Evolutionary conservation across 2,113 vertebrate species (phyloP).

Genomic region (Pteropus alecto): DNA sequence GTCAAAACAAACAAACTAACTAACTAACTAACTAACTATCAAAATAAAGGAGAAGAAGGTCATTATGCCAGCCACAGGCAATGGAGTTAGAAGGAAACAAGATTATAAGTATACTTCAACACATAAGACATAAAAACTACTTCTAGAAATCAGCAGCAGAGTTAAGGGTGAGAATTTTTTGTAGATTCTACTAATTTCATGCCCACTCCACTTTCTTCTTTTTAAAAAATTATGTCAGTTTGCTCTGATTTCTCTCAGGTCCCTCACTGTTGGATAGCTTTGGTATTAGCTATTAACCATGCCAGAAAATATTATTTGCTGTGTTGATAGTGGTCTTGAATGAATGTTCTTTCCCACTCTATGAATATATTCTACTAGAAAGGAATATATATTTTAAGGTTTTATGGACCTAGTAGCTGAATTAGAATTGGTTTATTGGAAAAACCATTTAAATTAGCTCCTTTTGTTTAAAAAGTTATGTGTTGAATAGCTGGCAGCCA

Average conservation of each 20-base stretch:
- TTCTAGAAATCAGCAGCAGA: neutral
- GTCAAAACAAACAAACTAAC: no score
- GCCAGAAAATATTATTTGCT: neutral
- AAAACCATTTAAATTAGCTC: conserved; percentile 64
- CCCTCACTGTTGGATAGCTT: neutral
- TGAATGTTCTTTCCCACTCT: neutral
- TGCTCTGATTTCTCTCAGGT: neutral
- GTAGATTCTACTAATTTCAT: neutral
- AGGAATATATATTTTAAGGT: neutral
- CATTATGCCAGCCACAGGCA: neutral
- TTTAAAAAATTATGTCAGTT: neutral
- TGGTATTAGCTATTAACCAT: neutral
- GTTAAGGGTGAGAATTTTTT: neutral
- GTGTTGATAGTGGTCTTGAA: neutral
- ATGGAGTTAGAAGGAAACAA: no score
- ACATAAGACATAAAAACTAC: neutral
- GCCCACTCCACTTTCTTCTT: neutral
- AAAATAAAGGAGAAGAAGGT: no score
- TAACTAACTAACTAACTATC: no score
- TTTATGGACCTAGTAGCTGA: conserved; percentile 35
- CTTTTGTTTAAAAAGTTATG: conserved; percentile 73
- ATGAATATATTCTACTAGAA: neutral
- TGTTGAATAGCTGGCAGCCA: conserved; percentile 46
- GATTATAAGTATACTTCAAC: neutral
- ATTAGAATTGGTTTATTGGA: conserved; percentile 55